Conservation (phyloP, 2,888 invertebrate species). For the Drosophila multiciliata region DNA sequence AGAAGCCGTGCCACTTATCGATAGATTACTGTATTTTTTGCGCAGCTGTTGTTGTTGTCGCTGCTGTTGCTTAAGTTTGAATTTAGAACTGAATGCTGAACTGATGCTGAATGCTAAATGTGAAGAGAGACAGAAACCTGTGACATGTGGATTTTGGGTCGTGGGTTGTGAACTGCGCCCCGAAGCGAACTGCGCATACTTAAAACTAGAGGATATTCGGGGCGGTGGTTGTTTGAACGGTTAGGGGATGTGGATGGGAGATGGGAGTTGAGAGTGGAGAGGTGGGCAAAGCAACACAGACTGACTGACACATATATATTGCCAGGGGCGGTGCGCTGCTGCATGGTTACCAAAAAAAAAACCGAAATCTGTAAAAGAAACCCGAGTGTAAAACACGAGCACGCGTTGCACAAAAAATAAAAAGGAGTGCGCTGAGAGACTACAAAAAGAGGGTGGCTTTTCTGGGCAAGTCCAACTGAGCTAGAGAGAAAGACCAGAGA, state of each 20-base stretch:
- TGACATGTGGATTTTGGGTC: conserved; percentile 45
- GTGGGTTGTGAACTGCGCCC: conserved; percentile 31
- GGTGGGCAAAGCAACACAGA: conserved; percentile 9
- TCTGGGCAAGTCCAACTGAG: conserved; percentile 5
- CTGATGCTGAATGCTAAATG: conserved; percentile 15
- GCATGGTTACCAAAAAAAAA: conserved; percentile 70
- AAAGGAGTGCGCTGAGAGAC: conserved; percentile 31
- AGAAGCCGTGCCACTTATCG: not conserved
- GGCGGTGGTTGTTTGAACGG: conserved; percentile 43
- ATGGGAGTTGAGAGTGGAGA: conserved; percentile 2
- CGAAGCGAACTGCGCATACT: conserved; percentile 47
- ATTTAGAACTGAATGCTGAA: conserved; percentile 26
- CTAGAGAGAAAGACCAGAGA: conserved; percentile 31
- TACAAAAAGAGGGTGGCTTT: conserved; percentile 32
- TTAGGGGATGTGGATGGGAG: conserved; percentile 12
- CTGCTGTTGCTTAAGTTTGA: conserved; percentile 24
- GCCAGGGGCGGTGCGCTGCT: conserved; percentile 46
- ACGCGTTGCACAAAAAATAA: conserved; percentile 27
- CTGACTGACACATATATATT: conserved; percentile 67
- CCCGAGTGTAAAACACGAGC: conserved; percentile 6
- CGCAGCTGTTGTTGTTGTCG: conserved; percentile 35
- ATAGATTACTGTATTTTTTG: conserved; percentile 15
- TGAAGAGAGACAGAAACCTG: conserved; percentile 21
- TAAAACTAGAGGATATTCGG: conserved; percentile 20
- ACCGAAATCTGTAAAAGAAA: conserved; percentile 44